Evolutionary conservation across 2,113 vertebrate genomes (phyloP).

Genomic region (Crotalus tigris): DNA sequence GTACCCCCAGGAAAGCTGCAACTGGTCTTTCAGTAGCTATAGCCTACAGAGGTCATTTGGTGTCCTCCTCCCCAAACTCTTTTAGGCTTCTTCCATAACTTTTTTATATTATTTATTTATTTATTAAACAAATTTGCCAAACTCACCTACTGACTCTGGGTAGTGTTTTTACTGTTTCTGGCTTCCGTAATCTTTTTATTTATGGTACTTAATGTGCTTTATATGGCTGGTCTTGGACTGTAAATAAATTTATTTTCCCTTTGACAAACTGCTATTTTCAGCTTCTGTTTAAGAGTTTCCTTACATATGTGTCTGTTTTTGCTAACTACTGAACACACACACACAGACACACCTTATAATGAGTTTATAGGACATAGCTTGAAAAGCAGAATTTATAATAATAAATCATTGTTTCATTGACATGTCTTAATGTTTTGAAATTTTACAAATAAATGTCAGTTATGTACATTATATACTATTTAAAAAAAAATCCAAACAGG

Average conservation of each 20-base stretch:
- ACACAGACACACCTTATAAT: background rate
- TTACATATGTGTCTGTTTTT: background rate
- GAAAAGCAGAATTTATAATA: background rate
- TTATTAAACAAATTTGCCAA: too few species aligned
- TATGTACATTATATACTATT: background rate
- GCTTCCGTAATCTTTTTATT: background rate
- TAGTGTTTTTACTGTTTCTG: background rate
- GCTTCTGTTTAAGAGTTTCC: background rate
- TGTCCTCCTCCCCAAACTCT: background rate
- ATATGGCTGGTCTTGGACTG: background rate
- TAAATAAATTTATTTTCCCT: background rate
- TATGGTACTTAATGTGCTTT: background rate
- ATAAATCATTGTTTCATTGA: background rate
- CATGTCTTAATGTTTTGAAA: background rate
- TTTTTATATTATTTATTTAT: too few species aligned
- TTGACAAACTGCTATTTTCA: background rate
- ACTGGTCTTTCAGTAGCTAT: background rate
- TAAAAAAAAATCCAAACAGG: constrained; percentile 61
- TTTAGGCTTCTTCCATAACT: too few species aligned
- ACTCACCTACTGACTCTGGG: too few species aligned
- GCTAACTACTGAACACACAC: background rate
- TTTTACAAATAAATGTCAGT: background rate
- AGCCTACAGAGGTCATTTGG: background rate
- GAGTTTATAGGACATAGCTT: background rate
- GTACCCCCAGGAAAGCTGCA: background rate